Base-by-base conservation (phyloP, 2,113 vertebrate genomes). In the Equus przewalskii region DNA sequence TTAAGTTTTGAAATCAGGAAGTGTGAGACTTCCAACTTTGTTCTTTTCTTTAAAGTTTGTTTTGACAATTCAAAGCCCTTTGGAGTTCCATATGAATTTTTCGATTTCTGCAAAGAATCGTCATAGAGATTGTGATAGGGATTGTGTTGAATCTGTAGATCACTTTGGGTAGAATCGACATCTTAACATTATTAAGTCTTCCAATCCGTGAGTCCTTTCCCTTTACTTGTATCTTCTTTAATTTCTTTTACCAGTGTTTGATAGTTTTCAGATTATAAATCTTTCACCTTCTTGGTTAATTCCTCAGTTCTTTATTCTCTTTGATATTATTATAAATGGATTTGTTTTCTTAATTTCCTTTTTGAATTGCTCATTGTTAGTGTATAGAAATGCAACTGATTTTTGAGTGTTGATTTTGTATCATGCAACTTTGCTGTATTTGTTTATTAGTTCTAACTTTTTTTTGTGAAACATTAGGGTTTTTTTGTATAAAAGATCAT, bases 341-440 rank as follows among this genome's bases (percentile, higher is more conserved):
- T 16, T 85, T 79, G 16, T 56, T 67, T 96, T 91, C 11, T 72
- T 70, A 81, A 89, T 85, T 81, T 89, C 69, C 41, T 87, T 95
- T 89, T 90, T 22, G 4, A 56, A 67, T 92, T 97, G 30, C 65
- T 87, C 36, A 84, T 83, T 95, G 62, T 93, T 95, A 88, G 22
- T 70, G 2, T 93, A 16, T 90, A 82, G 33, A 88, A 58, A 81
- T 81, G 10, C 54, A 88, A 88, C 36, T 83, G 30, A 76, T 49
- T 67, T 89, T 83, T 90, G 58, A 1, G 0, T 33, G 13, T 46
- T 91, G n/a, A 30, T 87, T 96, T 94, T 75, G 3, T 89, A 72
- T 93, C 26, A 16, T 91, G 26, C 26, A 70, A 36, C 80, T 82
- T 87, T 88, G 36, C 58, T 87, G 36, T 87, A 78, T 88, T 95